A percentile compares a stretch with the other conserved stretches of the same genome.
Conservation (phyloP, 1,140 invertebrate species). For the Latrodectus geometricus region DNA sequence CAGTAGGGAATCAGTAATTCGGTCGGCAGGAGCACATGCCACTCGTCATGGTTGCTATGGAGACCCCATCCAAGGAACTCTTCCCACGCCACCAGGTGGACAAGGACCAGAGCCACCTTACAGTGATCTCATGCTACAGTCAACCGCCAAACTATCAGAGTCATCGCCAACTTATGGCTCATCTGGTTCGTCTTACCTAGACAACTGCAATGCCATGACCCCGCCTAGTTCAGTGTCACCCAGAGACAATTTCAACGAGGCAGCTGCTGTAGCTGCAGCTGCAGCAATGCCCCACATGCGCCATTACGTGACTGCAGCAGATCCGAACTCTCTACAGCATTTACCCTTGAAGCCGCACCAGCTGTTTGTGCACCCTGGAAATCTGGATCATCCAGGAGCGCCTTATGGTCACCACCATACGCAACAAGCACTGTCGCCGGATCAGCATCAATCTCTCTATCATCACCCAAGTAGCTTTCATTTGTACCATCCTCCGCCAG, state of each 20-base stretch:
- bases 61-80: constrained; percentile 73
- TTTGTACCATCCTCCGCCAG: constrained; percentile 54
- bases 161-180: constrained; percentile 32
- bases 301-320: constrained; percentile 57
- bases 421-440: constrained; percentile 71
- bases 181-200: constrained; percentile 63
- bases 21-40: constrained; percentile 73
- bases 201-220: constrained; percentile 86
- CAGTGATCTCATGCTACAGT: constrained; percentile 30
- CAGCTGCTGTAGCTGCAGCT: constrained; percentile 51
- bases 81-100: constrained; percentile 83
- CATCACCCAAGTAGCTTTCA: constrained; percentile 61
- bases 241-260: constrained; percentile 78
- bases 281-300: constrained; percentile 58
- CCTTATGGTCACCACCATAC: neutral
- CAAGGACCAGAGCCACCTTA: constrained; percentile 14
- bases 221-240: constrained; percentile 94
- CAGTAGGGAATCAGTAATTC: constrained; percentile 93
- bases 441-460: constrained; percentile 50
- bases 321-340: constrained; percentile 74
- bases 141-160: constrained; percentile 24
- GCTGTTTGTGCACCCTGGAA: constrained; percentile 62
- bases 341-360: constrained; percentile 90
- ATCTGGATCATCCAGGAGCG: constrained; percentile 23
- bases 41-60: constrained; percentile 64